Evolutionary conservation across 2,113 vertebrate species (phyloP).

Genomic region (Loxodonta africana): DNA sequence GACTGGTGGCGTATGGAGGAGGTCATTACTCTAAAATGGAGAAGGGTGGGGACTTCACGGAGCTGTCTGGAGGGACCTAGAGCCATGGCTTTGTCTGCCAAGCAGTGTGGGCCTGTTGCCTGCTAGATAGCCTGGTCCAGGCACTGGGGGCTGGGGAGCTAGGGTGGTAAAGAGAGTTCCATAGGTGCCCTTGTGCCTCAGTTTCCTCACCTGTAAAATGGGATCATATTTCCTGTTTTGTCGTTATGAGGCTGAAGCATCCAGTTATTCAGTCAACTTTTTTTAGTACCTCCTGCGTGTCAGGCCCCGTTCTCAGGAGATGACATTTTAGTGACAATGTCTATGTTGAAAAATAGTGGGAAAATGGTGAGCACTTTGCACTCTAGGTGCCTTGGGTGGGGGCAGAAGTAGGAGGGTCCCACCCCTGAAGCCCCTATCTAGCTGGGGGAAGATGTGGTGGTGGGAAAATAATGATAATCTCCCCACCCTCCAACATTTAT

Average conservation of each 20-base stretch:
- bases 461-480: not conserved
- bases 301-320: not conserved
- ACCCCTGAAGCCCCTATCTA: not conserved
- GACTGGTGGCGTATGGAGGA: slow-evolving; percentile 87
- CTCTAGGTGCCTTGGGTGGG: not conserved
- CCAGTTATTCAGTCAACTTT: not conserved
- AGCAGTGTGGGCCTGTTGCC: not conserved
- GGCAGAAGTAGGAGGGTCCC: not conserved
- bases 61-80: slow-evolving; percentile 67
- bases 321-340: not conserved
- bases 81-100: not conserved
- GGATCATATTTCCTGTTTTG: not conserved
- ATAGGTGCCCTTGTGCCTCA: not conserved
- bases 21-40: slow-evolving; percentile 88
- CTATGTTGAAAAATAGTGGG: not conserved
- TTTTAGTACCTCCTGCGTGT: not conserved
- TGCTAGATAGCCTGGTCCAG: not conserved
- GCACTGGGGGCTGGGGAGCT: not conserved
- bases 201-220: slow-evolving; percentile 48
- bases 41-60: slow-evolving; percentile 80
- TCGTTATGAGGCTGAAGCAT: not conserved
- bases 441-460: not conserved
- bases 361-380: not conserved
- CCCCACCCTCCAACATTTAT: not conserved
- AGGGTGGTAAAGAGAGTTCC: not conserved